Percentiles rank a stretch among this genome's conserved stretches.
These are phyloP conservation scores for Sitta europaea DNA, from an alignment of 2,113 vertebrate genomes.

Conservation along the genomic window DNA sequence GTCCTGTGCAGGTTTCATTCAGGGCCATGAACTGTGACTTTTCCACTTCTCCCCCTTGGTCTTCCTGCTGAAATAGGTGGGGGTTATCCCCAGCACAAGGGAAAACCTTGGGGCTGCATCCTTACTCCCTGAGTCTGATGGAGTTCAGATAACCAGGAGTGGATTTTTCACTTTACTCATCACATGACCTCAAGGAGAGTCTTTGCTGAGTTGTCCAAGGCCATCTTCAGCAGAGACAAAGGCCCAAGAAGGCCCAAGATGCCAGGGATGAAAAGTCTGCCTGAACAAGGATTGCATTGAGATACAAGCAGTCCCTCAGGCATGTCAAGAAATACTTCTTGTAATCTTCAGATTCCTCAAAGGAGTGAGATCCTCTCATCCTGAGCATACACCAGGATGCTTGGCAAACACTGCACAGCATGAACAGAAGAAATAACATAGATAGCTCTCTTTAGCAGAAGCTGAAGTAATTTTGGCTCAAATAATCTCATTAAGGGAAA, in stretches of 20 bases:
- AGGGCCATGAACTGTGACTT: not conserved
- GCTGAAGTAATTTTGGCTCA: not conserved
- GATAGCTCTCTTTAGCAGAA: not conserved
- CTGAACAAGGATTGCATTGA: not conserved
- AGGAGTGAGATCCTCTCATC: not conserved
- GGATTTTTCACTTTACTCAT: not conserved
- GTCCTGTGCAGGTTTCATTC: not conserved
- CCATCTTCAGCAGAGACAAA: not conserved
- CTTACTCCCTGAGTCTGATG: not conserved
- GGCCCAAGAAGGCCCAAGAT: not conserved
- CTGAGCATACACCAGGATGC: not conserved
- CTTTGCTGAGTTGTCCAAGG: not conserved
- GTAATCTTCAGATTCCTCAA: not conserved
- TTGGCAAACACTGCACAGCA: not conserved
- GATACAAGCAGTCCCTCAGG: not conserved
- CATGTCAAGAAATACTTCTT: not conserved
- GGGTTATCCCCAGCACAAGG: rapidly evolving
- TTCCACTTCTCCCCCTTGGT: not conserved
- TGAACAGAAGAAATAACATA: not conserved
- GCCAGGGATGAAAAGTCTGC: not conserved
- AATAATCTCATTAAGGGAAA: not conserved
- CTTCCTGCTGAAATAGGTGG: not conserved
- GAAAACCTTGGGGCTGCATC: not conserved
- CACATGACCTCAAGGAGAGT: not conserved
- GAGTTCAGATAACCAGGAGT: not conserved